A percentile compares a stretch with the other conserved stretches of the same genome.
Evolutionary conservation across 2,113 vertebrate genomes (phyloP).

Genomic region (Thamnaconus septentrionalis): DNA sequence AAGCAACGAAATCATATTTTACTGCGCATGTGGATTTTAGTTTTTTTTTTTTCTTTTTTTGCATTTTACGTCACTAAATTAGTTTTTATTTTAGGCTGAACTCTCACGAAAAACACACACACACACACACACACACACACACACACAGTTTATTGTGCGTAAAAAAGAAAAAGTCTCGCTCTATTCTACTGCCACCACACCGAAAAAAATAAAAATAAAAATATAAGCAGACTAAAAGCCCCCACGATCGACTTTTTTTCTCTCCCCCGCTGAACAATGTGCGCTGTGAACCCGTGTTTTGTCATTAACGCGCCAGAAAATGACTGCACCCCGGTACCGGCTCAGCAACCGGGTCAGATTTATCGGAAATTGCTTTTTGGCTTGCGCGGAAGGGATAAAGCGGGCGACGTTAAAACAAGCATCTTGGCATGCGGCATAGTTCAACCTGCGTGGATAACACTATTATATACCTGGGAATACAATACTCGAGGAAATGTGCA

Average conservation of each 20-base stretch:
- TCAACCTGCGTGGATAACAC: constrained; percentile 74
- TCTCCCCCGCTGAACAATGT: background rate
- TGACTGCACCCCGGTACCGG: constrained; percentile 32
- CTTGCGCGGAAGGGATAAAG: constrained; percentile 48
- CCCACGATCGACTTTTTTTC: constrained; percentile 21
- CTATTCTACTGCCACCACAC: background rate
- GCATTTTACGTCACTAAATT: background rate
- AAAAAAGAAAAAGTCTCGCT: too few relatives aligned
- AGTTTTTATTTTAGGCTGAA: too few relatives aligned
- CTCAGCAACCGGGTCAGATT: constrained; percentile 59
- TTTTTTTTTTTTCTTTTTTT: background rate
- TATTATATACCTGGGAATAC: constrained; percentile 75
- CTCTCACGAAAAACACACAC: too few relatives aligned
- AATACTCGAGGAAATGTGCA: constrained; percentile 82
- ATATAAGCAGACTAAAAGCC: background rate
- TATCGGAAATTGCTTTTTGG: constrained; percentile 68
- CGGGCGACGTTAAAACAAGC: constrained; percentile 58
- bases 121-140: too few relatives aligned
- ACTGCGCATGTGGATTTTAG: background rate
- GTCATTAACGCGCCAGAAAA: constrained; percentile 59
- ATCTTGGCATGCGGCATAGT: constrained; percentile 50
- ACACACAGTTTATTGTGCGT: too few relatives aligned
- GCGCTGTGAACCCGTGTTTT: constrained; percentile 19
- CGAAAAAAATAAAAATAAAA: background rate
- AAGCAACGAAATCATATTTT: too few relatives aligned